These are phyloP conservation scores for Hylia prasina DNA, from an alignment of 2,113 vertebrate genomes.

Conservation along the genomic window DNA sequence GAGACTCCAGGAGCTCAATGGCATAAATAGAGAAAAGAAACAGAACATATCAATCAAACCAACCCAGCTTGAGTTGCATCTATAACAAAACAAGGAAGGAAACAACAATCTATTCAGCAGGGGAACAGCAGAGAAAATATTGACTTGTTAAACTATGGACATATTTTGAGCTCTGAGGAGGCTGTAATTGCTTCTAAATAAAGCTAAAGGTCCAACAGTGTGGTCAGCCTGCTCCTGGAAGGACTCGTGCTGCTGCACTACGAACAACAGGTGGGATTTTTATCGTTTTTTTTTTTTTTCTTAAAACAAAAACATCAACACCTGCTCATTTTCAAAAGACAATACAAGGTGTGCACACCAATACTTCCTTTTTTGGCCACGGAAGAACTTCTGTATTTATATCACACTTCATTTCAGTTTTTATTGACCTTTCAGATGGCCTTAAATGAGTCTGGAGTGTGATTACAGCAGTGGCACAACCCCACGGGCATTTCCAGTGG, in stretches of 20 bases:
- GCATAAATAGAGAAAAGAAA: conserved; percentile 34
- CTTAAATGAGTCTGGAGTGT: not conserved
- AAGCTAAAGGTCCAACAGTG: not conserved
- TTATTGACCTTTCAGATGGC: not conserved
- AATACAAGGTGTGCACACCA: rapidly evolving
- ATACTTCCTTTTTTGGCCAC: not conserved
- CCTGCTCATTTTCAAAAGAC: not conserved
- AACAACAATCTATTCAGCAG: not conserved
- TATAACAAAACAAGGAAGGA: not conserved
- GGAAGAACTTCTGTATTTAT: not conserved
- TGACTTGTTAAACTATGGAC: not conserved
- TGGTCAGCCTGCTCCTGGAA: not conserved
- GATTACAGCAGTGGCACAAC: not conserved
- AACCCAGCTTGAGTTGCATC: not conserved
- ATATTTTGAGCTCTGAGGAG: not conserved
- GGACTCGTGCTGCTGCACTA: not conserved
- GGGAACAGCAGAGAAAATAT: conserved; percentile 17
- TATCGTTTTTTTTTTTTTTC: not conserved
- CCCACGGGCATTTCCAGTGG: not conserved
- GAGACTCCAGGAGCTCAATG: not conserved
- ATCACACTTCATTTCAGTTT: not conserved
- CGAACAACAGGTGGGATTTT: not conserved
- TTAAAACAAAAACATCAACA: not conserved
- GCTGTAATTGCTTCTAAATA: conserved; percentile 25
- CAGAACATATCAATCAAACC: conserved; percentile 53